phyloP scores from a whole-genome alignment of 1,140 invertebrate genomes.

The Steinernema feltiae region DNA sequence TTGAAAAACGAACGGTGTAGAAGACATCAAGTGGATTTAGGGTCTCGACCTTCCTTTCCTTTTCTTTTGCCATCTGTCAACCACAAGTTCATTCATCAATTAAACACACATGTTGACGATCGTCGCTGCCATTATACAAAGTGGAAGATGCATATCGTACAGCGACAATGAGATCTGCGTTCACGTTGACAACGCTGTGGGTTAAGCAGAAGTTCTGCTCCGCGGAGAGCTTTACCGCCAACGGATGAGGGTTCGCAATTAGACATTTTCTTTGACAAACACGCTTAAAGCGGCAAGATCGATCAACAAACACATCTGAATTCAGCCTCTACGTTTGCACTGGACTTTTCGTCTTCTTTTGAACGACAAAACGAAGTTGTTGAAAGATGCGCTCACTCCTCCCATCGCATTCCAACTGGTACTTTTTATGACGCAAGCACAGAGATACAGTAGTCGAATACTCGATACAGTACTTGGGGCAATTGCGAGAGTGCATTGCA shows the following conservation, averaged over 20 bases:
- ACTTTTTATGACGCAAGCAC: no score
- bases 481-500: no score
- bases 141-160: not conserved
- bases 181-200: not conserved
- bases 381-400: not conserved
- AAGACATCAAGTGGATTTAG: no score
- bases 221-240: not conserved
- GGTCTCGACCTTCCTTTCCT: not conserved
- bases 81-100: constrained; percentile 15
- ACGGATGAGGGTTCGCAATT: not conserved
- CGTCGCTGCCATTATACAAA: not conserved
- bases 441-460: no score
- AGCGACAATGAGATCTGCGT: not conserved
- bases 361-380: not conserved
- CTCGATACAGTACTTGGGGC: no score
- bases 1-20: no score
- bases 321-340: not conserved
- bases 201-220: no score
- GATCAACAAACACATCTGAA: not conserved
- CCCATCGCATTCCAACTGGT: no score
- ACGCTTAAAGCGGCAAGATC: not conserved
- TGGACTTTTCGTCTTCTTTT: not conserved
- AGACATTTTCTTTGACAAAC: not conserved
- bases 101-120: constrained; percentile 15
- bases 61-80: not conserved